A percentile compares a stretch with the other conserved stretches of the same genome.
Evolutionary conservation across 2,888 invertebrate species (phyloP).

Genomic region (Xylota segnis): DNA sequence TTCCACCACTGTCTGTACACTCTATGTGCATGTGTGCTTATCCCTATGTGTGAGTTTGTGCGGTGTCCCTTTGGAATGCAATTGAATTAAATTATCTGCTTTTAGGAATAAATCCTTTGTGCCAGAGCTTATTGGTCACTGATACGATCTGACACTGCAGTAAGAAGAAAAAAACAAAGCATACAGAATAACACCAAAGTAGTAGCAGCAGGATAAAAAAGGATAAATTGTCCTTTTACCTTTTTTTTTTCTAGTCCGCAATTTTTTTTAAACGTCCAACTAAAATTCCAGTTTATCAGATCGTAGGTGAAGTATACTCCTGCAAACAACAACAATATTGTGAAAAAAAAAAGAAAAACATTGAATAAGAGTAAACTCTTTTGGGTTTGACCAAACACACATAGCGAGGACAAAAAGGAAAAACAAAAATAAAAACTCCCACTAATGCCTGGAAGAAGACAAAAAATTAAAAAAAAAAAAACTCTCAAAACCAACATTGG

Average conservation of each 20-base stretch:
- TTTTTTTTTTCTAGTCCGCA: constrained; percentile 43
- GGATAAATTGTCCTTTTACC: constrained; percentile 61
- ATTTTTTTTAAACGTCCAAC: constrained; percentile 48
- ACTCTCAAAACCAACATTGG: constrained; percentile 52
- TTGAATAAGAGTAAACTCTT: constrained; percentile 70
- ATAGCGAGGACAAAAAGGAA: constrained; percentile 26
- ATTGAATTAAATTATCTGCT: constrained; percentile 77
- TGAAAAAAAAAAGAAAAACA: constrained; percentile 25
- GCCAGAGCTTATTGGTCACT: constrained; percentile 74
- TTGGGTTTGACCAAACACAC: constrained; percentile 71
- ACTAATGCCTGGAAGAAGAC: constrained; percentile 53
- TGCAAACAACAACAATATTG: constrained; percentile 60
- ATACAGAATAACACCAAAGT: constrained; percentile 50
- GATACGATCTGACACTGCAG: constrained; percentile 74
- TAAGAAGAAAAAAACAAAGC: constrained; percentile 35
- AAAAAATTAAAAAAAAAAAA: constrained; percentile 22
- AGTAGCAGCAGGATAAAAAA: constrained; percentile 38
- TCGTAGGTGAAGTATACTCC: constrained; percentile 47
- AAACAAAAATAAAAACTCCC: constrained; percentile 40
- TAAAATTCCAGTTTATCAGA: constrained; percentile 73
- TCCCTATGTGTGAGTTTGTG: constrained; percentile 53
- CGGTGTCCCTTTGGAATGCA: constrained; percentile 73
- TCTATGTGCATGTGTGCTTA: constrained; percentile 18
- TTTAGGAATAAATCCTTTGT: constrained; percentile 76
- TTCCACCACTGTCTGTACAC: constrained; percentile 28